These are phyloP conservation scores for Eriocheir sinensis DNA, from an alignment of 1,140 invertebrate species.

Conservation along the genomic window DNA sequence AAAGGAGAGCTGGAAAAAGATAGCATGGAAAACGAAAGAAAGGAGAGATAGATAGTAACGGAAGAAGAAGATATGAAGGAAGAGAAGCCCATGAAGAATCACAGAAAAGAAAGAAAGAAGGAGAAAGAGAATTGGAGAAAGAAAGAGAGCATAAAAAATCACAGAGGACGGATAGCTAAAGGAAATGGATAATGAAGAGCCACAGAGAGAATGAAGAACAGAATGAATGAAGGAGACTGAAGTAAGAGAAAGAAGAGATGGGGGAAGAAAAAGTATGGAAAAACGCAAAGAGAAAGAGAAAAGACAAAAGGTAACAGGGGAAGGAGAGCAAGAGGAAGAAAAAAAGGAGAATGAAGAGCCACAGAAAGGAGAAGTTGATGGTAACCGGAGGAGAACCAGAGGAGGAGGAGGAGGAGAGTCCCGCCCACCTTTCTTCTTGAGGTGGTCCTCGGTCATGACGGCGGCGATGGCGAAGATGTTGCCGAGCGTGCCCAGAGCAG, in stretches of 20 bases:
- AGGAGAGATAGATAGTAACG: too few species aligned
- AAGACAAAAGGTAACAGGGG: not conserved
- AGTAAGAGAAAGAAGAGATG: not conserved
- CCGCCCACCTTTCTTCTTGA: slow-evolving; percentile 86
- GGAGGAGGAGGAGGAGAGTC: too few species aligned
- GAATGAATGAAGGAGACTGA: not conserved
- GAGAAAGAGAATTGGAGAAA: not conserved
- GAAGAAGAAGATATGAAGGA: too few species aligned
- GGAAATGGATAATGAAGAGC: not conserved
- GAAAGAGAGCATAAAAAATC: not conserved
- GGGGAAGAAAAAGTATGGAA: not conserved
- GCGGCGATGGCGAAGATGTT: slow-evolving; percentile 90
- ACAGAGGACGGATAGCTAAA: not conserved
- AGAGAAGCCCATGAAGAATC: too few species aligned
- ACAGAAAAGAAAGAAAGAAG: not conserved
- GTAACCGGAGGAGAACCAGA: too few species aligned
- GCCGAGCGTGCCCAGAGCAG: slow-evolving; percentile 87
- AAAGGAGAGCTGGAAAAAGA: not conserved
- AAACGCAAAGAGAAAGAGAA: not conserved
- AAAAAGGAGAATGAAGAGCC: not conserved
- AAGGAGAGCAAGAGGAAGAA: not conserved
- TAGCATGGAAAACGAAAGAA: too few species aligned
- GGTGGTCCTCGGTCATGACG: slow-evolving; percentile 88
- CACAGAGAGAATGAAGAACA: not conserved
- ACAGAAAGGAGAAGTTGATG: not conserved